Evolutionary conservation across 2,888 invertebrate genomes (phyloP).

Genomic region (Melieria crassipennis): DNA sequence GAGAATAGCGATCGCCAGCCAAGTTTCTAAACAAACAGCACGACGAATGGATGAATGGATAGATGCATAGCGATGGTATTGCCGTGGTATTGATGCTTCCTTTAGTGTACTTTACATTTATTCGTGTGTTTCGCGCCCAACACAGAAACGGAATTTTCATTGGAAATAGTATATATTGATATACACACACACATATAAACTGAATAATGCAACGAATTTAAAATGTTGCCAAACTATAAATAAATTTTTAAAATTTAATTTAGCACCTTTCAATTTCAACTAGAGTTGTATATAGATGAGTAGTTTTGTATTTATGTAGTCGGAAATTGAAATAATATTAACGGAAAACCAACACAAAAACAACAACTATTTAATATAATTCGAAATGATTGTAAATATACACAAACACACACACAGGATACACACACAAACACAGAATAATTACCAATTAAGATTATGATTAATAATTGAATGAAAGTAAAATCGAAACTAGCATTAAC

Average conservation of each 20-base stretch:
- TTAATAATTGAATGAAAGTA: background rate
- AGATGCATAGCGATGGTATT: slow-evolving; percentile 4
- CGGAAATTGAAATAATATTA: slow-evolving; percentile 36
- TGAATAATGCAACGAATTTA: slow-evolving; percentile 46
- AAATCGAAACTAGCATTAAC: background rate
- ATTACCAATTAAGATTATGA: slow-evolving; percentile 10
- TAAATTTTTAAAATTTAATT: slow-evolving; percentile 7
- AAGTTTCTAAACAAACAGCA: slow-evolving; percentile 5
- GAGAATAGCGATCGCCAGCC: background rate
- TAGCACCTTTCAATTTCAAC: background rate
- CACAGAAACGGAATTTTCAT: background rate
- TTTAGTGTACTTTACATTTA: slow-evolving; percentile 41
- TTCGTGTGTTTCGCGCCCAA: slow-evolving; percentile 28
- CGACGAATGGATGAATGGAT: too few relatives aligned
- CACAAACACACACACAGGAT: background rate
- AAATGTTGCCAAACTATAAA: slow-evolving; percentile 45
- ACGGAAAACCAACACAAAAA: background rate
- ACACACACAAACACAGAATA: background rate
- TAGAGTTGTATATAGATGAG: slow-evolving; percentile 32
- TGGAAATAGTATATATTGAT: slow-evolving; percentile 1
- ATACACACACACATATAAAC: slow-evolving; percentile 13
- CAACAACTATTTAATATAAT: slow-evolving; percentile 15
- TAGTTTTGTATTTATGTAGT: slow-evolving; percentile 46
- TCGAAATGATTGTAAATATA: slow-evolving; percentile 28
- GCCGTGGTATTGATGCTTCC: slow-evolving; percentile 46